A percentile compares a stretch with the other conserved stretches of the same genome.
phyloP scores from a whole-genome alignment of 2,888 invertebrate genomes.

The Tiphia femorata region DNA sequence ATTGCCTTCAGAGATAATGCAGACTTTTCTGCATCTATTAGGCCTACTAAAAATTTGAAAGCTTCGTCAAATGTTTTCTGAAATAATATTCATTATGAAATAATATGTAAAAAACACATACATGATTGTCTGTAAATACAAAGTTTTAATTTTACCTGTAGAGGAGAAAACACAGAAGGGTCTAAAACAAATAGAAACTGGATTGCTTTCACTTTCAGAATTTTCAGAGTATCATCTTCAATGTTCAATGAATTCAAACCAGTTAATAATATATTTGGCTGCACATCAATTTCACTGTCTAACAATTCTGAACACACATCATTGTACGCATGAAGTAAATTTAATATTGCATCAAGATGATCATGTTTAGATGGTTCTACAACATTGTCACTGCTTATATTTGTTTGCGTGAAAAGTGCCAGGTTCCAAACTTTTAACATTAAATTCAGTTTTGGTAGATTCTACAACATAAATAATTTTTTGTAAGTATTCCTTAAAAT shows the following conservation, averaged over 20 bases:
- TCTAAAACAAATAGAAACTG: conserved; percentile 66
- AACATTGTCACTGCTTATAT: conserved; percentile 28
- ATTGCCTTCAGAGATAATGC: conserved; percentile 67
- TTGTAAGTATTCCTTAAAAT: too few species aligned
- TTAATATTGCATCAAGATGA: conserved; percentile 68
- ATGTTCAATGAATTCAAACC: conserved; percentile 35
- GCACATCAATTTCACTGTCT: conserved; percentile 40
- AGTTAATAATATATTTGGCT: conserved; percentile 41
- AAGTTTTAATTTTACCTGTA: too few species aligned
- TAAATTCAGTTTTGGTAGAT: conserved; percentile 63
- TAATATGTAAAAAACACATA: neutral
- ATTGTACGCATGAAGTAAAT: conserved; percentile 72
- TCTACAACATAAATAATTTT: too few species aligned
- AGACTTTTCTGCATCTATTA: conserved; percentile 35
- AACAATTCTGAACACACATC: conserved; percentile 72
- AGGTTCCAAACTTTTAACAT: conserved; percentile 64
- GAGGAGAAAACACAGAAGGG: conserved; percentile 58
- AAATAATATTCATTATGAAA: conserved; percentile 7
- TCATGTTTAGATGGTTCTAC: conserved; percentile 40
- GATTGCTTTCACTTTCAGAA: conserved; percentile 66
- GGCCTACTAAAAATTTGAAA: conserved; percentile 53
- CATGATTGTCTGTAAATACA: neutral
- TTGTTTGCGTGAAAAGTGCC: neutral
- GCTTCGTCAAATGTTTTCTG: conserved; percentile 48
- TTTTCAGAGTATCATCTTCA: conserved; percentile 29